phyloP scores from a whole-genome alignment of 2,888 invertebrate genomes.

The Caprella mutica region DNA sequence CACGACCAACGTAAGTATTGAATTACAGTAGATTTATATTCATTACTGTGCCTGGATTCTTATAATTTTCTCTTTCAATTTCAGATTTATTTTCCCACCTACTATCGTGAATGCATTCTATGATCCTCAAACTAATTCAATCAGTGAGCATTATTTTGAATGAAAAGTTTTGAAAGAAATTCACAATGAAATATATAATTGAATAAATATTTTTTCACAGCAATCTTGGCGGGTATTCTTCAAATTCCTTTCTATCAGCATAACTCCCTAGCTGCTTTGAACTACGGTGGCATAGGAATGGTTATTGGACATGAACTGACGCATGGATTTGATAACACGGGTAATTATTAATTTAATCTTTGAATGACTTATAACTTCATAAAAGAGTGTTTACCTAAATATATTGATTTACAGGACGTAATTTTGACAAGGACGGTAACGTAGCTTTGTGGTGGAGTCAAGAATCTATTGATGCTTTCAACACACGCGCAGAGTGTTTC shows the following conservation, averaged over 20 bases:
- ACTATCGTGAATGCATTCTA: constrained; percentile 29
- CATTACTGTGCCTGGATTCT: neutral
- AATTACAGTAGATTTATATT: neutral
- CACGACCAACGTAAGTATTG: neutral
- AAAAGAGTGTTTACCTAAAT: neutral
- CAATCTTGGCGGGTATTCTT: constrained; percentile 23
- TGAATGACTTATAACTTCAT: neutral
- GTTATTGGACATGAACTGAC: constrained; percentile 32
- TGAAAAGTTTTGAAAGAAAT: neutral
- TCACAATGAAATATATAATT: neutral
- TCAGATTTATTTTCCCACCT: constrained; percentile 16
- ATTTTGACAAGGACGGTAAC: constrained; percentile 80
- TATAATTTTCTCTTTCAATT: neutral
- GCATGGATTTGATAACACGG: constrained; percentile 29
- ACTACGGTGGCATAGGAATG: constrained; percentile 29
- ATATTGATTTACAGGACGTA: constrained; percentile 51
- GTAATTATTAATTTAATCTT: constrained; percentile 1
- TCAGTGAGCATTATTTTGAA: constrained; percentile 13
- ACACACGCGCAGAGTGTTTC: constrained; percentile 74
- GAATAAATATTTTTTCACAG: constrained; percentile 4
- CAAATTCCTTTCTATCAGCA: constrained; percentile 23
- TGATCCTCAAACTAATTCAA: constrained; percentile 16
- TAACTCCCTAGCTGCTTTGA: constrained; percentile 24
- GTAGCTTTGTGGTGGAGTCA: constrained; percentile 89
- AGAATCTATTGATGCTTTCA: constrained; percentile 69